Evolutionary conservation across 2,113 vertebrate species (phyloP), one percentile per base, ranked within the genome.

Genomic region (Alouatta palliata): DNA sequence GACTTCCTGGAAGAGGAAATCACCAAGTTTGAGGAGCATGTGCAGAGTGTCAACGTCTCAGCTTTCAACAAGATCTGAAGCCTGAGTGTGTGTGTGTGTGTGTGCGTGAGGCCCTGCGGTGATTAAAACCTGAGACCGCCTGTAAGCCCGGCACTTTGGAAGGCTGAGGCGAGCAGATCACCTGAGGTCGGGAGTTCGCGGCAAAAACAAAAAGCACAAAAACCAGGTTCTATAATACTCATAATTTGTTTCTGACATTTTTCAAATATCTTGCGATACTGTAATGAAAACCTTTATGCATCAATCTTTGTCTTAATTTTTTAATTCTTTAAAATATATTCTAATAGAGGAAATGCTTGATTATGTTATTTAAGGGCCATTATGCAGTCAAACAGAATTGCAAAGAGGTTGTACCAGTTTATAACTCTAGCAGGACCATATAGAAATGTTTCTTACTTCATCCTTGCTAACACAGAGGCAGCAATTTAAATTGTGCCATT

Each of bases 251-350:
- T 77, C 3, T 56, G 84, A 23, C 8, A 32, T 82, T 90, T 86
- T 30, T 16, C 30, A 61, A 82, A 56, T 40, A 82, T 75, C 30
- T n/a, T 8, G n/a, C 25, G 35, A 32, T 27, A 49, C 12, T 8
- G 3, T n/a, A 71, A 27, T 73, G 9, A 85, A 66, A 20, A 56
- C 5, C 16, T 95, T 77, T 64, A 61, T 43, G 35, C 2, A 75
- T 10, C 35, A 25, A 76, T 27, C 27, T 71, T n/a, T 66, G 3
- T 21, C 49, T 49, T 49, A 7, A 21, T 37, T 96, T 79, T 35
- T 82, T 23, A 66, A 70, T 89, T 66, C 13, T 32, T 83, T 91
- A 97, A 75, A 90, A 76, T 95, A 45, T 70, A 64, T 85, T 47
- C 4, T 27, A 68, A 61, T 17, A 96, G 47, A 47, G 16, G 4